A percentile compares a stretch with the other conserved stretches of the same genome.
These are phyloP conservation scores for Anastatus disparis DNA, from an alignment of 1,140 invertebrate species.

Conservation along the genomic window DNA sequence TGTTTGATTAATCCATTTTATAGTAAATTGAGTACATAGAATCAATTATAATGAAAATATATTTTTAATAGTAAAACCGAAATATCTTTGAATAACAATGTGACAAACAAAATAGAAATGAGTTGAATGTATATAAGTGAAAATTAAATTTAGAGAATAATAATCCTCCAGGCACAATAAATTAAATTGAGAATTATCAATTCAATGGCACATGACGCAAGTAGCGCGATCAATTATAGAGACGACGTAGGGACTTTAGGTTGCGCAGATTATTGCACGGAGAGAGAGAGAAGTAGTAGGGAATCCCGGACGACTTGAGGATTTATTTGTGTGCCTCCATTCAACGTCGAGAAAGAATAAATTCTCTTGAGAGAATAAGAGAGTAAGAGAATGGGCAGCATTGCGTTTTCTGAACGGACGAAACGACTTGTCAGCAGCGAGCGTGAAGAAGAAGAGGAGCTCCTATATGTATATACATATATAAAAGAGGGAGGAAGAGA, in stretches of 20 bases:
- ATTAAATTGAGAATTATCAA: conserved; percentile 6
- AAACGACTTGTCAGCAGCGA: conserved; percentile 37
- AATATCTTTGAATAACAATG: too few species aligned
- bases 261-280: not conserved
- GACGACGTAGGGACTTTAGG: not conserved
- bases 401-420: conserved; percentile 22
- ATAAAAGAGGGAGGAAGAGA: not conserved
- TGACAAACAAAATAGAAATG: too few species aligned
- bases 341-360: conserved; percentile 15
- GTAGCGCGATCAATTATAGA: conserved; percentile 16
- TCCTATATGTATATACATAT: too few species aligned
- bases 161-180: not conserved
- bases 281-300: too few species aligned
- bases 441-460: conserved; percentile 17
- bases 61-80: too few species aligned
- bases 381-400: conserved; percentile 20
- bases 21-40: too few species aligned
- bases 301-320: conserved; percentile 20
- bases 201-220: not conserved
- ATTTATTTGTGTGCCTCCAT: conserved; percentile 16
- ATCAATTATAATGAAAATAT: too few species aligned
- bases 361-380: conserved; percentile 16
- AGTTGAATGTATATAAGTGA: too few species aligned
- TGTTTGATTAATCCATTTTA: too few species aligned
- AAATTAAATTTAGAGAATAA: not conserved